Percentiles rank a stretch among this genome's conserved stretches.
These are phyloP conservation scores for Tipula unca DNA, from an alignment of 2,888 invertebrate genomes.

Conservation along the genomic window DNA sequence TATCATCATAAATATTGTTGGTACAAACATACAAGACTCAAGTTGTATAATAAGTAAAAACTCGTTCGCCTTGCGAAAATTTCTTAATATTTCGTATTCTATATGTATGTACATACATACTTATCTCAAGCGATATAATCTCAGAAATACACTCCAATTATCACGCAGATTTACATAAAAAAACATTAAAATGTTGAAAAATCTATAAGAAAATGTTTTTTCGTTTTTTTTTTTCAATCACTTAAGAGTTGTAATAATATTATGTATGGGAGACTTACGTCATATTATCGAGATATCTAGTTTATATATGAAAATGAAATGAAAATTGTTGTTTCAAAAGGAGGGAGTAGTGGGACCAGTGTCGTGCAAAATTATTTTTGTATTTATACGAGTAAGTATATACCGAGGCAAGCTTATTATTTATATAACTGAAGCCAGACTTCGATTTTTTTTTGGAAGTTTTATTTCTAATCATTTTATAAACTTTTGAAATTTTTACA, in stretches of 20 bases:
- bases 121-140: background rate
- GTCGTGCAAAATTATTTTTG: too few species aligned
- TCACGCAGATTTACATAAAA: slow-evolving; percentile 10
- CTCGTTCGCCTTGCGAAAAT: background rate
- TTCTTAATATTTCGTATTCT: background rate
- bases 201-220: background rate
- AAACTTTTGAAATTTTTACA: too few species aligned
- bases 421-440: too few species aligned
- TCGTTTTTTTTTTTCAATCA: background rate
- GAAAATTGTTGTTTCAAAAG: background rate
- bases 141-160: background rate
- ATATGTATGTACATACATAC: background rate
- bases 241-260: background rate
- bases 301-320: background rate
- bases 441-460: too few species aligned
- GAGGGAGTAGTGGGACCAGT: background rate
- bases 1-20: background rate
- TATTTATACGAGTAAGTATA: too few species aligned
- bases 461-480: too few species aligned
- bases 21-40: background rate
- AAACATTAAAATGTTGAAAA: background rate
- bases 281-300: background rate
- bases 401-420: too few species aligned
- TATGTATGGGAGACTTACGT: slow-evolving; percentile 14
- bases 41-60: background rate